A percentile compares a stretch with the other conserved stretches of the same genome.
Evolutionary conservation across 2,888 invertebrate genomes (phyloP).

Genomic region (Pantelozetes paolii): DNA sequence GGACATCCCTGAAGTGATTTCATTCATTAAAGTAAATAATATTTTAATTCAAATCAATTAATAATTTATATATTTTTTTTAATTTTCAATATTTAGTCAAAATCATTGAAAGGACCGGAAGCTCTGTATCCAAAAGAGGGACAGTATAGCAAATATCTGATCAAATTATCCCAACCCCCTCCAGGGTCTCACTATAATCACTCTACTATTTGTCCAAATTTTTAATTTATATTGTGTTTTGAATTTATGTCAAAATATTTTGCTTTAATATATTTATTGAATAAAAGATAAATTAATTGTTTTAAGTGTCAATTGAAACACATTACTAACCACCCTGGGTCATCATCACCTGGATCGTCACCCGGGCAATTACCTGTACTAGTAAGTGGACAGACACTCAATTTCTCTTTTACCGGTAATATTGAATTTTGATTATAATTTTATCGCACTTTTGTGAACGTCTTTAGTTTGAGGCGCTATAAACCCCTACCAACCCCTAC

Average conservation of each 20-base stretch:
- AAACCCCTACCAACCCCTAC: too few relatives aligned
- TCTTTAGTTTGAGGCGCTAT: too few relatives aligned
- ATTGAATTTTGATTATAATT: too few relatives aligned
- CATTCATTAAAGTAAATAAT: constrained; percentile 63
- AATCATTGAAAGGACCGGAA: constrained; percentile 59
- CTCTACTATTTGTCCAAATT: constrained; percentile 44
- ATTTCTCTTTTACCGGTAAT: too few relatives aligned
- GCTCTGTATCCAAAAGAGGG: constrained; percentile 57
- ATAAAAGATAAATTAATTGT: too few relatives aligned
- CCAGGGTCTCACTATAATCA: constrained; percentile 45
- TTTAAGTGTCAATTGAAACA: too few relatives aligned
- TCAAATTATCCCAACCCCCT: constrained; percentile 43
- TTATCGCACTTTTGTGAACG: too few relatives aligned
- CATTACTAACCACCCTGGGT: too few relatives aligned
- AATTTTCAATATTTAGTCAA: constrained; percentile 39
- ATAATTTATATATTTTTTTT: constrained; percentile 25
- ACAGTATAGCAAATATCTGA: constrained; percentile 54
- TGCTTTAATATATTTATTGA: background rate
- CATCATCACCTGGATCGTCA: too few relatives aligned
- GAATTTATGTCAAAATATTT: background rate
- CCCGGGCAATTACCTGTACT: too few relatives aligned
- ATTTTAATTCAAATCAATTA: background rate
- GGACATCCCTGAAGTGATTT: constrained; percentile 57
- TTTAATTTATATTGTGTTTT: background rate
- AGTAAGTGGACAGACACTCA: too few relatives aligned